phyloP scores from a whole-genome alignment of 2,888 invertebrate genomes.

The Agrenia bidenticulata region DNA sequence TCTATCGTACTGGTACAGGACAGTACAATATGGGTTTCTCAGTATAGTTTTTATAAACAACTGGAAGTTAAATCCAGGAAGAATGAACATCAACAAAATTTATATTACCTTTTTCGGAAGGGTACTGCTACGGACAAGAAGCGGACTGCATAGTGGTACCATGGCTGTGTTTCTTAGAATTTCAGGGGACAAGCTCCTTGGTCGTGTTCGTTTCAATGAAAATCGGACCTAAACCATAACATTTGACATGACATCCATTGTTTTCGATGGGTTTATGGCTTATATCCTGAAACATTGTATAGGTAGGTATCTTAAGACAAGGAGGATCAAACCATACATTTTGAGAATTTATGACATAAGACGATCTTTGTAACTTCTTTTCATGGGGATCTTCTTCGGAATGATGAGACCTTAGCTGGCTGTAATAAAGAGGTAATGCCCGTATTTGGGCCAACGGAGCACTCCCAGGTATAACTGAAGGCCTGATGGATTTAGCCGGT shows the following conservation, averaged over 20 bases:
- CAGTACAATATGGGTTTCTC: no score
- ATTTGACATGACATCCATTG: neutral
- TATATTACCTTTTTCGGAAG: slow-evolving; percentile 12
- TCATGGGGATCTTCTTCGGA: slow-evolving; percentile 16
- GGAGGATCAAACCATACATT: slow-evolving; percentile 29
- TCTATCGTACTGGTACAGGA: no score
- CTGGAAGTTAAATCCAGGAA: no score
- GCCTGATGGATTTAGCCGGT: no score
- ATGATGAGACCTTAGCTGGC: slow-evolving; percentile 34
- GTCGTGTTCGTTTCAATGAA: slow-evolving; percentile 37
- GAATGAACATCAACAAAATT: slow-evolving; percentile 1
- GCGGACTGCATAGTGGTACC: slow-evolving; percentile 36
- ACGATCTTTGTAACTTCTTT: slow-evolving; percentile 27
- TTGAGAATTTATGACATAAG: slow-evolving; percentile 45
- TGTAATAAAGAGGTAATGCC: slow-evolving; percentile 42
- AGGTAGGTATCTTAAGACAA: no score
- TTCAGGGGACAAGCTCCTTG: slow-evolving; percentile 48
- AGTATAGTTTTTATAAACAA: no score
- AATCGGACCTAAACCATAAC: neutral
- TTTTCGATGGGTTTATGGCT: neutral
- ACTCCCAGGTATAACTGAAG: slow-evolving; percentile 28
- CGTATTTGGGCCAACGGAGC: slow-evolving; percentile 47
- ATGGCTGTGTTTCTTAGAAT: slow-evolving; percentile 42
- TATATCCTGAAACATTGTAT: no score
- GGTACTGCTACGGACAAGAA: slow-evolving; percentile 35